These are phyloP conservation scores for Lottia scabra DNA, from an alignment of 2,888 invertebrate genomes.

Conservation along the genomic window DNA sequence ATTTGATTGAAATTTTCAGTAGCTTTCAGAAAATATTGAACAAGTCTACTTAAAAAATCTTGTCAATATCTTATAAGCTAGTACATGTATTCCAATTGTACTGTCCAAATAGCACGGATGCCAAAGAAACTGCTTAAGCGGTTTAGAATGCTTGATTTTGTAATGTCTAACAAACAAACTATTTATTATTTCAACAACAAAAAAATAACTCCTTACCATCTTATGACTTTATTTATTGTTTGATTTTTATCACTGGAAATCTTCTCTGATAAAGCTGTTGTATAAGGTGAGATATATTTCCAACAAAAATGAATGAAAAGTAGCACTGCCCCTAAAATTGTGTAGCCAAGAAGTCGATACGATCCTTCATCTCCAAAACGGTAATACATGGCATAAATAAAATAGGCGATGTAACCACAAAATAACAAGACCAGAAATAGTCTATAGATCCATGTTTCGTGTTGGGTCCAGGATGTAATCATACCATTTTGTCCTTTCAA, in stretches of 20 bases:
- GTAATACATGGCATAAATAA: conserved; percentile 53
- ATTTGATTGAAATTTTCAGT: too few species aligned
- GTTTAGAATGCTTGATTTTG: too few species aligned
- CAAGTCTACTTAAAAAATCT: too few species aligned
- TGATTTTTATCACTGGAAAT: not conserved
- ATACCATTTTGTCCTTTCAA: conserved; percentile 9
- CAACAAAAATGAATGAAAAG: not conserved
- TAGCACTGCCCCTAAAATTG: conserved; percentile 37
- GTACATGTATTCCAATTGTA: too few species aligned
- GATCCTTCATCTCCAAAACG: conserved; percentile 54
- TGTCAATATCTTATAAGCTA: too few species aligned
- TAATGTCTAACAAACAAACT: too few species aligned
- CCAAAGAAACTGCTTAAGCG: too few species aligned
- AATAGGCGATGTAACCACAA: conserved; percentile 50
- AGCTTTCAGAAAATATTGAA: too few species aligned
- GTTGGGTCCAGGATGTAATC: not conserved
- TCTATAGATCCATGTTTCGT: conserved; percentile 21
- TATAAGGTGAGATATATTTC: not conserved
- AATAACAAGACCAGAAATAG: conserved; percentile 19
- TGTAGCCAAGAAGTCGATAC: conserved; percentile 54
- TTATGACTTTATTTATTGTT: not conserved
- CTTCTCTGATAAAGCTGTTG: not conserved
- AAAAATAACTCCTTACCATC: not conserved
- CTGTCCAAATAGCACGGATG: too few species aligned
- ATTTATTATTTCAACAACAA: too few species aligned